These are phyloP conservation scores for Campopleginae sp. DNA, from an alignment of 2,888 invertebrate genomes.

Conservation along the genomic window DNA sequence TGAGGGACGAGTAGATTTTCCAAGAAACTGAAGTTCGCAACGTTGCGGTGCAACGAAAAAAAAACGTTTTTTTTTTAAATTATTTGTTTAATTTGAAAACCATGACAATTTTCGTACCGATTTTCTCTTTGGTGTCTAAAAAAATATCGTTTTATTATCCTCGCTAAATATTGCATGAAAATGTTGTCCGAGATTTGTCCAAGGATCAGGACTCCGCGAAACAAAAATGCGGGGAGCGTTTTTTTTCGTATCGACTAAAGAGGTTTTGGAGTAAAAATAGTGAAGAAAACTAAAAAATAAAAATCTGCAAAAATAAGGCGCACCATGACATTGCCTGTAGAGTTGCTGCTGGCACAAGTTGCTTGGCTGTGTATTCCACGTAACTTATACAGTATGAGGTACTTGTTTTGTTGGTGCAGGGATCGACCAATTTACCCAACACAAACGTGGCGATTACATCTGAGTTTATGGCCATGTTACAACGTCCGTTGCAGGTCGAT, in stretches of 20 bases:
- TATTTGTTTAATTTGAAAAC: too few species aligned
- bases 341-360: background rate
- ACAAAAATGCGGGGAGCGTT: background rate
- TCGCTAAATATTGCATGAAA: too few species aligned
- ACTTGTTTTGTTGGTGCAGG: slow-evolving; percentile 46
- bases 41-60: too few species aligned
- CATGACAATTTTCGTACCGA: too few species aligned
- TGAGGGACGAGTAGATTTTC: background rate
- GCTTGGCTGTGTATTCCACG: background rate
- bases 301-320: background rate
- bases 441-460: slow-evolving; percentile 78
- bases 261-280: background rate
- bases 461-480: slow-evolving; percentile 52
- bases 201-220: background rate
- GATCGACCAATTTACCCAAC: slow-evolving; percentile 79
- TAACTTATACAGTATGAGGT: background rate
- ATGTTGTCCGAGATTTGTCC: too few species aligned
- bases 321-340: background rate
- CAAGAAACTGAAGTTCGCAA: too few species aligned
- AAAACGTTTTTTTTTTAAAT: too few species aligned
- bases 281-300: background rate
- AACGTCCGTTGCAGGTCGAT: slow-evolving; percentile 63
- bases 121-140: too few species aligned
- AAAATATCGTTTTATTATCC: too few species aligned
- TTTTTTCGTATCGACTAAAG: background rate